A percentile compares a stretch with the other conserved stretches of the same genome.
These are phyloP conservation scores for Eulemur mongoz DNA, from an alignment of 2,797 vertebrate genomes.

Conservation along the genomic window DNA sequence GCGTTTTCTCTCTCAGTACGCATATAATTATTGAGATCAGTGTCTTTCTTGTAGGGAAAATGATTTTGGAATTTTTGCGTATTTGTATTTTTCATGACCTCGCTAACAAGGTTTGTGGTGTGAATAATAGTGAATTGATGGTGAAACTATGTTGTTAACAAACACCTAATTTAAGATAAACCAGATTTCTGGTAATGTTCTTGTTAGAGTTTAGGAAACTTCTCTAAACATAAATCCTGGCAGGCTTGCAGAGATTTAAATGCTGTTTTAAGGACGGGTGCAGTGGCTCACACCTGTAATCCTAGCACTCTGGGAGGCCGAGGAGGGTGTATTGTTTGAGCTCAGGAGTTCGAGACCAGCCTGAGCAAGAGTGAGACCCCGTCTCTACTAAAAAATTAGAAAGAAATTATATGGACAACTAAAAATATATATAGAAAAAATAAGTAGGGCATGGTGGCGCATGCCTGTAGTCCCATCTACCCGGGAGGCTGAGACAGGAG, in stretches of 20 bases:
- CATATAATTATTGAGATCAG: not conserved
- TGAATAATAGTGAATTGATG: not conserved
- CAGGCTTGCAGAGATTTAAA: not conserved
- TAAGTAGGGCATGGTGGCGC: no score
- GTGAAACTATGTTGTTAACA: not conserved
- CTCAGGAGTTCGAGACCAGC: no score
- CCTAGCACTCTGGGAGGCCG: no score
- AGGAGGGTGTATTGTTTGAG: no score
- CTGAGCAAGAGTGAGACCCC: no score
- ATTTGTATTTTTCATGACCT: slow-evolving; percentile 26
- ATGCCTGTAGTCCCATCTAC: no score
- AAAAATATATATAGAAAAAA: no score
- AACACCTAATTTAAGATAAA: slow-evolving; percentile 1
- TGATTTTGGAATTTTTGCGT: not conserved
- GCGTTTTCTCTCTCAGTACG: not conserved
- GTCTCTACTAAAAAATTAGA: no score
- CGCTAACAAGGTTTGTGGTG: not conserved
- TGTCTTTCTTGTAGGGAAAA: not conserved
- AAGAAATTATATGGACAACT: no score
- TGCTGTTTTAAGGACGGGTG: not conserved
- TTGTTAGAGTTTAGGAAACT: not conserved
- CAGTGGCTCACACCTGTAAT: no score
- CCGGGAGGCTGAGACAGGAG: no score
- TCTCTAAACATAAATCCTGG: not conserved
- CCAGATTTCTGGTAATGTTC: not conserved